A percentile compares a stretch with the other conserved stretches of the same genome.
Conservation (phyloP, 2,113 vertebrate species). For the Ondatra zibethicus region DNA sequence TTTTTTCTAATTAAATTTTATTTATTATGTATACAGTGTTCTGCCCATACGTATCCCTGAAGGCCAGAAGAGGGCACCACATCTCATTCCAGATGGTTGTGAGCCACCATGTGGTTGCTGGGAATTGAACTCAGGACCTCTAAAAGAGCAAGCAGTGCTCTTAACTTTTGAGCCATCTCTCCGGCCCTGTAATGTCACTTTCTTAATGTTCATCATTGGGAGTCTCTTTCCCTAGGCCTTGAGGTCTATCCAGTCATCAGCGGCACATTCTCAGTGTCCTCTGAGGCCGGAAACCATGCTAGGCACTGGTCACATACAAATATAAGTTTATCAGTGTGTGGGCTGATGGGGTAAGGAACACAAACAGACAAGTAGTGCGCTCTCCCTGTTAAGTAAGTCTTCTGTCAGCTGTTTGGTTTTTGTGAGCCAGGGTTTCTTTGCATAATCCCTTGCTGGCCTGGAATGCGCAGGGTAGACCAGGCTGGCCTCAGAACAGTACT, state of each 20-base stretch:
- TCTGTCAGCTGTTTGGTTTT: background rate
- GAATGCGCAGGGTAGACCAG: background rate
- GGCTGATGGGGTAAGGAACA: background rate
- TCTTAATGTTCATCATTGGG: background rate
- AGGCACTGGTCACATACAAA: background rate
- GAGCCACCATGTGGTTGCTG: too few relatives aligned
- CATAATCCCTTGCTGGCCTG: background rate
- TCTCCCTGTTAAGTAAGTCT: background rate
- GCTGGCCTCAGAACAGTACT: background rate
- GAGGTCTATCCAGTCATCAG: background rate
- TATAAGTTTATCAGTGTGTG: background rate
- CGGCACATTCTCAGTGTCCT: background rate
- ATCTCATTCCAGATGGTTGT: too few relatives aligned
- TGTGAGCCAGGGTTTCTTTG: too few relatives aligned
- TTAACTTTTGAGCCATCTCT: too few relatives aligned
- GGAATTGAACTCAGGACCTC: too few relatives aligned
- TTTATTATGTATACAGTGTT: too few relatives aligned
- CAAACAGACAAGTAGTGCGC: background rate
- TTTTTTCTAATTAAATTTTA: too few relatives aligned
- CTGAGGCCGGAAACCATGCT: background rate
- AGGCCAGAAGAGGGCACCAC: too few relatives aligned
- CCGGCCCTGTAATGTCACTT: background rate
- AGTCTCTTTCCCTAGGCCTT: background rate
- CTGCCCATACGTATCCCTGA: too few relatives aligned
- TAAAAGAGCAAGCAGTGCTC: too few relatives aligned